Percentiles rank a stretch among this genome's conserved stretches.
These are phyloP conservation scores for Gymnosoma rotundatum DNA, from an alignment of 2,888 invertebrate genomes.

Conservation along the genomic window DNA sequence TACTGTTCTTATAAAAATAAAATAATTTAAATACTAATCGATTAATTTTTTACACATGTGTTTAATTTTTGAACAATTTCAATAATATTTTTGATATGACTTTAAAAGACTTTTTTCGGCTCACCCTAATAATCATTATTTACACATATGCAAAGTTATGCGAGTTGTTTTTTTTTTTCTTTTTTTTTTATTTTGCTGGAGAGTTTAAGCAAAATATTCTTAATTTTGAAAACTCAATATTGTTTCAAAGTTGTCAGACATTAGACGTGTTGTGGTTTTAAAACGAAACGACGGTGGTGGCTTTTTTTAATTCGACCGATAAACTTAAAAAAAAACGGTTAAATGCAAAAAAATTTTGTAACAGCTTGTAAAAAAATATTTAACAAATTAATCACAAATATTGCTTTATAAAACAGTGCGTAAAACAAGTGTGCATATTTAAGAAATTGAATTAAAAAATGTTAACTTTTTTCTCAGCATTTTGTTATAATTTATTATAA, in stretches of 20 bases:
- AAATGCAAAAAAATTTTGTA: constrained; percentile 30
- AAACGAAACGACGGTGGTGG: constrained; percentile 38
- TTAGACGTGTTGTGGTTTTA: constrained; percentile 68
- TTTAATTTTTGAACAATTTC: too few relatives aligned
- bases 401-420: constrained; percentile 25
- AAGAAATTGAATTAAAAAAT: not conserved
- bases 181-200: constrained; percentile 47
- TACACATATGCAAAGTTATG: constrained; percentile 61
- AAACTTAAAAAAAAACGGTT: constrained; percentile 31
- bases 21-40: too few relatives aligned
- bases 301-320: constrained; percentile 34
- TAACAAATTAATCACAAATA: not conserved
- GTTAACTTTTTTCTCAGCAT: constrained; percentile 12
- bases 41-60: too few relatives aligned
- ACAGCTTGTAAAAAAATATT: constrained; percentile 17
- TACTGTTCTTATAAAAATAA: too few relatives aligned
- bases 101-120: constrained; percentile 1
- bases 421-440: constrained; percentile 59
- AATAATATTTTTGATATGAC: not conserved
- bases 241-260: constrained; percentile 68
- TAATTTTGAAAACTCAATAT: constrained; percentile 68
- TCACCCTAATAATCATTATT: constrained; percentile 38
- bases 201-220: constrained; percentile 68
- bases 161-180: constrained; percentile 29
- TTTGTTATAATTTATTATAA: constrained; percentile 62